A percentile compares a stretch with the other conserved stretches of the same genome.
Evolutionary conservation across 2,113 vertebrate species (phyloP).

Genomic region (Sula dactylatra): DNA sequence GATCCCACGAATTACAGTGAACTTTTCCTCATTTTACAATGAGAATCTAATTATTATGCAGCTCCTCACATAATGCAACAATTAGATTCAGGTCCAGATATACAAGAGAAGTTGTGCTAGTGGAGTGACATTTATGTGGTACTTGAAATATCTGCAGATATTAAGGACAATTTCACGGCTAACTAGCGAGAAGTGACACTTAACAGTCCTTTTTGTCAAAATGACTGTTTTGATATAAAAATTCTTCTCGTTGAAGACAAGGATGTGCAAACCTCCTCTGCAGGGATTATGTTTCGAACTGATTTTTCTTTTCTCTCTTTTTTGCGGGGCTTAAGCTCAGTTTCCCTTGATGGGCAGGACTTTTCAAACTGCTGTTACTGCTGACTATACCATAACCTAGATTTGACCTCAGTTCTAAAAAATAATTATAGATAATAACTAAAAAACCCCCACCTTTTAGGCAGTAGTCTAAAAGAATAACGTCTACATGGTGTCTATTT

Average conservation of each 20-base stretch:
- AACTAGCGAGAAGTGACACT: background rate
- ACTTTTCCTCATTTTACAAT: background rate
- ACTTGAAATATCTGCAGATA: background rate
- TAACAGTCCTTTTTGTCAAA: background rate
- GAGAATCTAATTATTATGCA: background rate
- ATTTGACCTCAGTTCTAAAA: background rate
- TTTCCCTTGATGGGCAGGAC: background rate
- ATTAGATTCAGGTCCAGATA: background rate
- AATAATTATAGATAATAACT: background rate
- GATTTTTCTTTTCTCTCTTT: background rate
- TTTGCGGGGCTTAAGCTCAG: background rate
- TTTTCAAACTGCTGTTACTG: background rate
- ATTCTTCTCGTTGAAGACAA: background rate
- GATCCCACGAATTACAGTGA: background rate
- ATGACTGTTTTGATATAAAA: background rate
- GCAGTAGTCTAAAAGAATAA: background rate
- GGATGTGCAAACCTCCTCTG: background rate
- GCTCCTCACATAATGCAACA: background rate
- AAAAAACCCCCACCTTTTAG: rapidly evolving
- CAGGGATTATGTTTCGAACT: background rate
- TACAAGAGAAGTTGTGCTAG: background rate
- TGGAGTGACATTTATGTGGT: background rate
- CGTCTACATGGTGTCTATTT: background rate
- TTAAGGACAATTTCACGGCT: background rate
- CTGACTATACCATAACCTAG: background rate